phyloP scores from a whole-genome alignment of 1,140 invertebrate genomes.

The Scylla paramamosain region DNA sequence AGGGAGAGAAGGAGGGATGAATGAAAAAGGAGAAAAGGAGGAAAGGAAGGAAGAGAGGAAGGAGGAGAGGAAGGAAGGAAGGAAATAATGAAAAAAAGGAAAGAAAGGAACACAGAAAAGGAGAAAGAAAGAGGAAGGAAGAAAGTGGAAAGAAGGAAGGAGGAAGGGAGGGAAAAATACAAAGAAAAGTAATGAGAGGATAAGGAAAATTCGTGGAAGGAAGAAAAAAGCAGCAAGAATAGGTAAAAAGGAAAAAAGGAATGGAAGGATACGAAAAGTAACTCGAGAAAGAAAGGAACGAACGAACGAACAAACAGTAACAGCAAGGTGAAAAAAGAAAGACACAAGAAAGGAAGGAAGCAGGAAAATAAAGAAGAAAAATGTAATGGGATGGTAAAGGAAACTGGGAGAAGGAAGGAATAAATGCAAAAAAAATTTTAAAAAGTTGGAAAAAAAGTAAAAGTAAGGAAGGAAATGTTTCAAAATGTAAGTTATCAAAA shows the following conservation, averaged over 20 bases:
- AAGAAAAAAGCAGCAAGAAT: no score
- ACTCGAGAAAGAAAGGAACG: not conserved
- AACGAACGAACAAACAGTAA: not conserved
- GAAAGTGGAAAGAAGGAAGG: not conserved
- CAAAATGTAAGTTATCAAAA: no score
- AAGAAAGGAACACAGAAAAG: conserved; percentile 1
- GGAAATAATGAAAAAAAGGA: not conserved
- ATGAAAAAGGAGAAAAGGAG: not conserved
- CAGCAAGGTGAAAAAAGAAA: no score
- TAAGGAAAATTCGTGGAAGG: no score
- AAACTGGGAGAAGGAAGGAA: not conserved
- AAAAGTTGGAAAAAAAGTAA: no score
- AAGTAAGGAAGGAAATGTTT: no score
- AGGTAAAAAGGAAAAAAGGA: no score
- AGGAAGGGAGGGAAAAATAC: no score
- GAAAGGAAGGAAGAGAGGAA: conserved; percentile 10
- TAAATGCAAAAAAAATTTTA: no score
- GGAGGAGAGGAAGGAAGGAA: not conserved
- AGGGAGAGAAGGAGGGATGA: not conserved
- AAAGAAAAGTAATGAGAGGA: no score
- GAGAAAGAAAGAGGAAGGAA: conserved; percentile 19
- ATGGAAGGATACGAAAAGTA: not conserved
- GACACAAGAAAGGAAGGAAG: no score
- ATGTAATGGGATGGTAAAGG: not conserved
- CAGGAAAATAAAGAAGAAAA: not conserved